A percentile compares a stretch with the other conserved stretches of the same genome.
Conservation (phyloP, 2,888 invertebrate genomes). For the Eulithis testata region DNA sequence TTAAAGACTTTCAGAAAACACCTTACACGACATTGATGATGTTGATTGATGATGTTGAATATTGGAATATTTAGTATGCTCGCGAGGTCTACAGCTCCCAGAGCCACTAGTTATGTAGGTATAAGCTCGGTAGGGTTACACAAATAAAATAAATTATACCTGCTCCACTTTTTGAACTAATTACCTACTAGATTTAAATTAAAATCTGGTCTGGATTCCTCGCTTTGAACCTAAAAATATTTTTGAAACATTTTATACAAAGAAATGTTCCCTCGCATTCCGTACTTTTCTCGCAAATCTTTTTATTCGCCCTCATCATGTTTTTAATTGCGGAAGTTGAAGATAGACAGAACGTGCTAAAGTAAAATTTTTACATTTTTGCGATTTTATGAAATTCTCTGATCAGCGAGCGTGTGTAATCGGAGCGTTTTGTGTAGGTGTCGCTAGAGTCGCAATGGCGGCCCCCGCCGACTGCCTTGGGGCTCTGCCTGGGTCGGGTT, state of each 20-base stretch:
- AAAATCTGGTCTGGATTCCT: constrained; percentile 19
- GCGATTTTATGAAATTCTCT: constrained; percentile 28
- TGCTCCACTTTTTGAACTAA: constrained; percentile 8
- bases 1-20: no score
- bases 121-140: background rate
- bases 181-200: constrained; percentile 14
- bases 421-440: constrained; percentile 45
- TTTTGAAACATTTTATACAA: constrained; percentile 29
- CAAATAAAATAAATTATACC: constrained; percentile 5
- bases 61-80: no score
- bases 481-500: constrained; percentile 59
- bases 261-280: constrained; percentile 22
- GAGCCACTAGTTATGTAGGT: no score
- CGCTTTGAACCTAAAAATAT: constrained; percentile 17
- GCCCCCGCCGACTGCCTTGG: constrained; percentile 32
- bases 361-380: constrained; percentile 32
- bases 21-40: no score
- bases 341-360: constrained; percentile 33
- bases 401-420: constrained; percentile 45
- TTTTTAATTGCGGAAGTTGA: constrained; percentile 34
- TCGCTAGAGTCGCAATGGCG: constrained; percentile 29
- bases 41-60: no score
- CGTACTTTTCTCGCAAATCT: constrained; percentile 16
- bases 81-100: no score
- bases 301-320: constrained; percentile 31